phyloP scores from a whole-genome alignment of 2,797 vertebrate genomes.

The Bradypodion pumilum region DNA sequence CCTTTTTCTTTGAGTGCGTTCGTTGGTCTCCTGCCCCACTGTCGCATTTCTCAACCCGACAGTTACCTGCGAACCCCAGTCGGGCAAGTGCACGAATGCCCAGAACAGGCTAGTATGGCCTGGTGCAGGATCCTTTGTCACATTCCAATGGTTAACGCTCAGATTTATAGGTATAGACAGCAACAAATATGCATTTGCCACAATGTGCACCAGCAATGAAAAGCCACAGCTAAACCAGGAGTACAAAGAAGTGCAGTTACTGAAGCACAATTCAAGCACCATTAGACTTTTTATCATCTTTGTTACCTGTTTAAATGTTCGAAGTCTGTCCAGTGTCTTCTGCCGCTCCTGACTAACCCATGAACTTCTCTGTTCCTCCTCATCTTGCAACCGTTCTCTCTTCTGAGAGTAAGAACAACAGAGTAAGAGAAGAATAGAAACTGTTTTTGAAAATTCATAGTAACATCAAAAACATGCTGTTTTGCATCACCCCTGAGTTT shows the following conservation, averaged over 20 bases:
- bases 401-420: constrained; percentile 69
- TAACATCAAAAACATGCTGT: background rate
- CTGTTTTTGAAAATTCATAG: background rate
- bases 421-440: background rate
- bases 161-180: no score
- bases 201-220: background rate
- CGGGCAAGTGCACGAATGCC: no score
- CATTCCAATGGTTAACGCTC: no score
- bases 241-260: background rate
- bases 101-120: no score
- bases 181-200: background rate
- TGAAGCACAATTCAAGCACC: background rate
- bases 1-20: no score
- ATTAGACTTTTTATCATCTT: background rate
- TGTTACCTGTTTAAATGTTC: constrained; percentile 92
- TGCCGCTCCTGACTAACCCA: constrained; percentile 92
- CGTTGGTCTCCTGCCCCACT: no score
- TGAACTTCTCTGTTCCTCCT: constrained; percentile 84
- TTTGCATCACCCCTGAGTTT: background rate
- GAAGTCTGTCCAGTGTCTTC: constrained; percentile 92
- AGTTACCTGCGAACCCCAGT: no score
- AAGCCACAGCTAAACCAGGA: background rate
- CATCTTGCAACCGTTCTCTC: constrained; percentile 81
- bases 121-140: background rate
- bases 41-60: no score